Evolutionary conservation across 2,113 vertebrate species (phyloP), one percentile per base, ranked within the genome.

Genomic region (Nibea coibor): DNA sequence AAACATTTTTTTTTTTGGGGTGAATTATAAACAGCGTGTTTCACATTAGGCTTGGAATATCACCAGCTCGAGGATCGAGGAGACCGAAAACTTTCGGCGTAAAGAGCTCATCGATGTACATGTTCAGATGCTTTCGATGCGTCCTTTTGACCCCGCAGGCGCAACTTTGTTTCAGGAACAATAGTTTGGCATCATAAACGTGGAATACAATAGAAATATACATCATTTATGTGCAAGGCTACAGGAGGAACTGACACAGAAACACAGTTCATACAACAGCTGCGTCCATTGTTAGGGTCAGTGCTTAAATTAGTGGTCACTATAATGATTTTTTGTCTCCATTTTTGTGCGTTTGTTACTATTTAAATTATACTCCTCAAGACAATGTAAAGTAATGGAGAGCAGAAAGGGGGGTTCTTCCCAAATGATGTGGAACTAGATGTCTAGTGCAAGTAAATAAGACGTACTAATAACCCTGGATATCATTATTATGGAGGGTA

Each of bases 101-200:
- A 14, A 12, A 17, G 26, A 39, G 3, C 11, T 35, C n/a, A 53
- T 39, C 50, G 20, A 20, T 50, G 39, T 57, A 45, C 24, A 47
- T 26, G 19, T 7, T 11, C 7, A 79, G 47, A 20, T 53, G 11
- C 26, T 61, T 75, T 24, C 5, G n/a, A 48, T 31, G 39, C 22
- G 61, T 67, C 71, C 81, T 58, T 66, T 68, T 63, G 72, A 86
- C 62, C 81, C 72, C 14, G 28, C 85, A 82, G 82, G 74, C 80
- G 83, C 10, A 3, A 77, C 59, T 84, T 83, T 72, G 73, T 85
- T 85, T 80, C 70, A 28, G 3, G 51, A 85, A 87, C 86, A 87
- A 85, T 83, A 72, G 86, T 2, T 48, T 19, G 1, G 72, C 59
- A 19, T 79, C 54, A 76, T 45, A 75, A 78, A 76, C 48, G 14